Evolutionary conservation across 2,888 invertebrate genomes (phyloP).

Genomic region (Clanis bilineata): DNA sequence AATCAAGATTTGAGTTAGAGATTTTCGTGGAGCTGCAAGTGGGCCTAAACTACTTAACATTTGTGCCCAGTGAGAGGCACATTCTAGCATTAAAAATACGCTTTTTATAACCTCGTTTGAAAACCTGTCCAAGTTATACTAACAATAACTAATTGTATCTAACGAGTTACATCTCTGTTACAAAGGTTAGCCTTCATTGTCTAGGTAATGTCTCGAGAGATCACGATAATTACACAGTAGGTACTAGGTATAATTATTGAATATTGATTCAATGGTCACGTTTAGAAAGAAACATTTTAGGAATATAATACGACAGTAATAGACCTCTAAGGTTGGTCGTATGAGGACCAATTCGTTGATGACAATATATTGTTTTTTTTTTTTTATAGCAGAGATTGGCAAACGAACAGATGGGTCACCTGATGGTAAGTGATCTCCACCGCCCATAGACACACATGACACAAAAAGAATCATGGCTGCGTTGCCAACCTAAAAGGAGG

Average conservation of each 20-base stretch:
- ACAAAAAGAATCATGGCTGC: no score
- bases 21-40: no score
- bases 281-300: not conserved
- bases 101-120: not conserved
- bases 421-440: no score
- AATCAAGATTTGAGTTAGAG: no score
- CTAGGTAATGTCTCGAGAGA: not conserved
- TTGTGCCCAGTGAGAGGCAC: not conserved
- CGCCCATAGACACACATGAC: no score
- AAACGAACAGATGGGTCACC: no score
- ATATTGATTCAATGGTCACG: not conserved
- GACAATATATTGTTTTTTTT: no score
- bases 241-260: not conserved
- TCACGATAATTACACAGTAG: not conserved
- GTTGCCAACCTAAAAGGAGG: no score
- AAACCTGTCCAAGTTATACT: not conserved
- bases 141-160: not conserved
- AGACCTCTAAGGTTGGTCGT: not conserved
- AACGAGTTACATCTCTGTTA: not conserved
- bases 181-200: not conserved
- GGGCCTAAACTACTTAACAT: not conserved
- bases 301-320: not conserved
- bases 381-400: no score
- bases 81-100: not conserved
- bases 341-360: not conserved